phyloP scores from a whole-genome alignment of 2,888 invertebrate species.

The Caenorhabditis angaria region DNA sequence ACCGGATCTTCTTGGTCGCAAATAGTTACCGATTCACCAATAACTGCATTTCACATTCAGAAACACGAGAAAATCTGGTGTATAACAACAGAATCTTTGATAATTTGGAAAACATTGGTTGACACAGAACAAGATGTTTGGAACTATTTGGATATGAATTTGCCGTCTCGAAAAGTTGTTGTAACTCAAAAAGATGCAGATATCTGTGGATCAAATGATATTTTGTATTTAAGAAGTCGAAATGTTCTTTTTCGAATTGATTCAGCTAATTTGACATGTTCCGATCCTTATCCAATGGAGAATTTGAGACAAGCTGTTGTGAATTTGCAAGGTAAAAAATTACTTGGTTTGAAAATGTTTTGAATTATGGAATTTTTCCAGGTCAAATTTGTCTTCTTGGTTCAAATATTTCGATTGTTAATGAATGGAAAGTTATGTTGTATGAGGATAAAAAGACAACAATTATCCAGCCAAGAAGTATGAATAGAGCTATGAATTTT shows the following conservation, averaged over 20 bases:
- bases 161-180: conserved; percentile 3
- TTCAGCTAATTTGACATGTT: conserved; percentile 25
- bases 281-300: conserved; percentile 38
- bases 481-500: conserved; percentile 27
- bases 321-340: conserved; percentile 16
- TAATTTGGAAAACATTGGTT: background rate
- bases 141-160: conserved; percentile 20
- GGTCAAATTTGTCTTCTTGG: conserved; percentile 34
- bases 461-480: conserved; percentile 27
- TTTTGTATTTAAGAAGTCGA: conserved; percentile 15
- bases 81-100: conserved; percentile 13
- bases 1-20: conserved; percentile 26
- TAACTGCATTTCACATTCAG: conserved; percentile 23
- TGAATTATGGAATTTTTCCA: conserved; percentile 16
- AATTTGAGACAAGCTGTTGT: conserved; percentile 32
- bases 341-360: no score
- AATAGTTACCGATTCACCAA: conserved; percentile 25
- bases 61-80: conserved; percentile 23
- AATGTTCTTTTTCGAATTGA: conserved; percentile 28
- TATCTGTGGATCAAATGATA: conserved; percentile 14
- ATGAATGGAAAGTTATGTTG: conserved; percentile 29
- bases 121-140: background rate
- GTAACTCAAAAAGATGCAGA: background rate
- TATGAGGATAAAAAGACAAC: conserved; percentile 34
- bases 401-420: conserved; percentile 27